A percentile compares a stretch with the other conserved stretches of the same genome.
phyloP scores from a whole-genome alignment of 1,140 invertebrate genomes.

The Asobara japonica region DNA sequence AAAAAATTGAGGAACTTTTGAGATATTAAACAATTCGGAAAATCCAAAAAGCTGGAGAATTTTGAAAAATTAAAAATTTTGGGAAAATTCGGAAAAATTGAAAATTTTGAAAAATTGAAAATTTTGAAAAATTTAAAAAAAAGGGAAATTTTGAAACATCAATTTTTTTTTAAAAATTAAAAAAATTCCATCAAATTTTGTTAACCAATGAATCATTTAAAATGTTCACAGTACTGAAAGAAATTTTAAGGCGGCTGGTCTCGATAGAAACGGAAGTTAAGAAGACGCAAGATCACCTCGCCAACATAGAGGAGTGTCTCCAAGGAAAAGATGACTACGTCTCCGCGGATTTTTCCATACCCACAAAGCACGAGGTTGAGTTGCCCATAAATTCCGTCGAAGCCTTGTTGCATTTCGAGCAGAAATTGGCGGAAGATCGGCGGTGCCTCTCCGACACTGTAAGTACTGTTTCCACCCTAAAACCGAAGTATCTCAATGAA shows the following conservation, averaged over 20 bases:
- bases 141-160: too few relatives aligned
- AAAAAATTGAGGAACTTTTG: too few relatives aligned
- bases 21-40: too few relatives aligned
- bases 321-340: background rate
- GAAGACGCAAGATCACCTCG: background rate
- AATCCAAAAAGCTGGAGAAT: too few relatives aligned
- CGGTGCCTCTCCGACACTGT: background rate
- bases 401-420: background rate
- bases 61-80: too few relatives aligned
- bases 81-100: too few relatives aligned
- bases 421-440: background rate
- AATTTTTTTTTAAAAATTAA: too few relatives aligned
- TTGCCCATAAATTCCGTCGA: background rate
- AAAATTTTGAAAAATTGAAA: too few relatives aligned
- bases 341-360: background rate
- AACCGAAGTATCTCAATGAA: too few relatives aligned
- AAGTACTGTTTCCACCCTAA: background rate
- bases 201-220: too few relatives aligned
- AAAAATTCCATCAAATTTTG: too few relatives aligned
- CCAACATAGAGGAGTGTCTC: background rate
- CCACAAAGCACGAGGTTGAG: background rate
- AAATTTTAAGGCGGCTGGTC: background rate
- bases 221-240: background rate
- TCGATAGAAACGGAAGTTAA: background rate
- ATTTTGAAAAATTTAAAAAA: too few relatives aligned